Conservation (phyloP, 2,797 vertebrate species). For the Chaetodon trifasciatus region DNA sequence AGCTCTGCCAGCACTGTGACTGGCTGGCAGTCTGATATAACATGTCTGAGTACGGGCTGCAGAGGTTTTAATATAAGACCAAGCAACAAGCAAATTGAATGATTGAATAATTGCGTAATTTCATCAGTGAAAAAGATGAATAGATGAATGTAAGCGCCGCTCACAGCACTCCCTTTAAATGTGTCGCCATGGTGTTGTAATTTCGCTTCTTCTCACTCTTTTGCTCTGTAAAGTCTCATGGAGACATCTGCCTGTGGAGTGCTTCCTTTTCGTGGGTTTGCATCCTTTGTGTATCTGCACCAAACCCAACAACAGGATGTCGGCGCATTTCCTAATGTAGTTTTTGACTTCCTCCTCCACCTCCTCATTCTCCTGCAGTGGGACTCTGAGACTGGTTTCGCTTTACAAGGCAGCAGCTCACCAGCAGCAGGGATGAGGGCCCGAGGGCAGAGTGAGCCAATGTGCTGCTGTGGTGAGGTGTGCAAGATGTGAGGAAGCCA, state of each 20-base stretch:
- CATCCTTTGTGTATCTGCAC: conserved; percentile 45
- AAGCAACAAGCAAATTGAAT: background rate
- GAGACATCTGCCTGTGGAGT: conserved; percentile 32
- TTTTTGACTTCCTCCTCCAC: conserved; percentile 59
- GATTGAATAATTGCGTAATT: too few species aligned
- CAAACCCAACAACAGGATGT: conserved; percentile 72
- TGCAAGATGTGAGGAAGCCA: background rate
- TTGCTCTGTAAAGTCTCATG: conserved; percentile 12
- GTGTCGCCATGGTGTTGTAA: conserved; percentile 8
- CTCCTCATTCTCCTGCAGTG: conserved; percentile 10
- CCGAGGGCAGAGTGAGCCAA: conserved; percentile 17
- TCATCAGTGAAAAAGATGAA: conserved; percentile 1
- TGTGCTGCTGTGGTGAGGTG: conserved; percentile 24
- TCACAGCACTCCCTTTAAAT: background rate
- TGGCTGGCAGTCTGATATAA: too few species aligned
- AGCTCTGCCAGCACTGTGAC: background rate
- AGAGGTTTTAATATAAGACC: background rate
- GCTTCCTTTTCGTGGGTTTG: conserved; percentile 42
- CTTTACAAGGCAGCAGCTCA: conserved; percentile 32
- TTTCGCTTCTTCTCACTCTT: conserved; percentile 1
- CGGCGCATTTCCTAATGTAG: conserved; percentile 63
- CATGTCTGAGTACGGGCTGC: background rate
- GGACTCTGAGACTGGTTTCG: conserved; percentile 25
- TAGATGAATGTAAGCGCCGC: background rate
- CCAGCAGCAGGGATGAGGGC: background rate